phyloP scores from a whole-genome alignment of 2,113 vertebrate species.

The Choloepus hoffmanni region DNA sequence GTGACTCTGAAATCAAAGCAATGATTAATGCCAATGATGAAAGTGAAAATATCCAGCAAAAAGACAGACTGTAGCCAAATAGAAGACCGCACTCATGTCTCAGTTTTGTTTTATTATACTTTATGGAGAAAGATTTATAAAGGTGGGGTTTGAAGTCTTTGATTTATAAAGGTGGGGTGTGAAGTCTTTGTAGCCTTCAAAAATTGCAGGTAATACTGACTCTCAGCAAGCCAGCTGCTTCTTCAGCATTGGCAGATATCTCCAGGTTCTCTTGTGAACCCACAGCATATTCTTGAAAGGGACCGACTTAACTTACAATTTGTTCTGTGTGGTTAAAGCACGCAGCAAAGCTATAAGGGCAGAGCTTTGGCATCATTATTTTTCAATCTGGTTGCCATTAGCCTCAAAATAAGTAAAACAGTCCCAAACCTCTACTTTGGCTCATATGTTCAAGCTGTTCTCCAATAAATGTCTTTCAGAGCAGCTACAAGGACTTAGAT shows the following conservation, averaged over 20 bases:
- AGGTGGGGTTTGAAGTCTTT: constrained; percentile 10
- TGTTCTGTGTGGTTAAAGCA: neutral
- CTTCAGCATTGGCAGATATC: neutral
- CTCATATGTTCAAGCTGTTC: neutral
- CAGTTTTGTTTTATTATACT: neutral
- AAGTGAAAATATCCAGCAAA: neutral
- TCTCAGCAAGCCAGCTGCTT: neutral
- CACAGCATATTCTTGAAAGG: neutral
- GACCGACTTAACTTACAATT: neutral
- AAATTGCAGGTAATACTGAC: neutral
- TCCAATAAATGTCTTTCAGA: neutral
- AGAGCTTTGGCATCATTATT: neutral
- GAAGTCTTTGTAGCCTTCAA: neutral
- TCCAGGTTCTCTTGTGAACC: neutral
- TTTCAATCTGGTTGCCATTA: constrained; percentile 7
- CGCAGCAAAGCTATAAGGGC: neutral
- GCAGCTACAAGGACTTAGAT: neutral
- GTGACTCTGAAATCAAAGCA: constrained; percentile 35
- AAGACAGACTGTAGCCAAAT: neutral
- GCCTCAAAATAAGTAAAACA: neutral
- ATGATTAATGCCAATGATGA: neutral
- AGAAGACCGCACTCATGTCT: constrained; percentile 7
- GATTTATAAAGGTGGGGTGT: neutral
- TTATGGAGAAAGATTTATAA: neutral
- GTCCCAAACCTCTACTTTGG: neutral